Evolutionary conservation across 2,797 vertebrate genomes (phyloP).

Genomic region (Acanthis flammea): DNA sequence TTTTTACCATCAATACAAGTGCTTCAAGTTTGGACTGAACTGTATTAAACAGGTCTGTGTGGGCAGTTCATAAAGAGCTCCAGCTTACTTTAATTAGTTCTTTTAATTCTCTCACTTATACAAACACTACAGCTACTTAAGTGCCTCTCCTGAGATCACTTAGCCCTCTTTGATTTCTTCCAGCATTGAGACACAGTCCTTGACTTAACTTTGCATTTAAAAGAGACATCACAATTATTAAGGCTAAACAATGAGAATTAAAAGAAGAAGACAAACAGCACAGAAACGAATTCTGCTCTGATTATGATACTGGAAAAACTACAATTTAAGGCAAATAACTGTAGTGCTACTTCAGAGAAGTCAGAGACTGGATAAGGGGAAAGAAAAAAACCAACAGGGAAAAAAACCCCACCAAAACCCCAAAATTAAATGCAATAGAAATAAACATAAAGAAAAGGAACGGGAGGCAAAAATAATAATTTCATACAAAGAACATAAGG

Average conservation of each 20-base stretch:
- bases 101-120: not conserved
- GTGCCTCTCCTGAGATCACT: constrained; percentile 36
- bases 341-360: not conserved
- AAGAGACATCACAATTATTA: not conserved
- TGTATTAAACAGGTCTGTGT: not conserved
- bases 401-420: rapidly evolving
- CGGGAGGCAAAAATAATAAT: not conserved
- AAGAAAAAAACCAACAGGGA: not conserved
- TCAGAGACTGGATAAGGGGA: not conserved
- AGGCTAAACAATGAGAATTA: not conserved
- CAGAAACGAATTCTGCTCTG: not conserved
- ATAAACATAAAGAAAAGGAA: not conserved
- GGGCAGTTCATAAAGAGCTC: not conserved
- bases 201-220: not conserved
- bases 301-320: not conserved
- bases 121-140: constrained; percentile 4
- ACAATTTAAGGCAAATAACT: not conserved
- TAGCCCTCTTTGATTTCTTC: constrained; percentile 1
- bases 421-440: not conserved
- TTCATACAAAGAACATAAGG: not conserved
- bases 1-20: not conserved
- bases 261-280: not conserved
- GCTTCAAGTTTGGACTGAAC: not conserved
- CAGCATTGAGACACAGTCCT: not conserved
- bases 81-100: constrained; percentile 16